phyloP scores from a whole-genome alignment of 2,797 vertebrate genomes.

The Monodelphis domestica region DNA sequence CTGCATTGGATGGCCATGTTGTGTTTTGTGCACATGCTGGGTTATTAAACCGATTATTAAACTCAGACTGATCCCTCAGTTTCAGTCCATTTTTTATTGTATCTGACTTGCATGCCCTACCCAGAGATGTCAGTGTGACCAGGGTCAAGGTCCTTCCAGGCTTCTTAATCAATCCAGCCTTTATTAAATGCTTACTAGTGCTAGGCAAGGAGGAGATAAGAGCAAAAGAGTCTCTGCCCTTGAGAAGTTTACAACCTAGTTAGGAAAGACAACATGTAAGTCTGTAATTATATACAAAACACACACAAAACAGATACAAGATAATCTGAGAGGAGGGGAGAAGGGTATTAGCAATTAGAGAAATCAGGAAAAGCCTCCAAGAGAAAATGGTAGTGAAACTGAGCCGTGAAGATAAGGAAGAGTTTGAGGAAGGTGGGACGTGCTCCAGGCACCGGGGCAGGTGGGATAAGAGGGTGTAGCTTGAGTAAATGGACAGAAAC shows the following conservation, averaged over 20 bases:
- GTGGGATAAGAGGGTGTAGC: neutral
- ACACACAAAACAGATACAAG: neutral
- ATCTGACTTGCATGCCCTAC: neutral
- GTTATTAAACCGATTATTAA: neutral
- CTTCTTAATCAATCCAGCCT: neutral
- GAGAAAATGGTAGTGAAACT: neutral
- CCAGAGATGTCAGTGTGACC: neutral
- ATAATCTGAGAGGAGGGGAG: neutral
- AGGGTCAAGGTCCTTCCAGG: neutral
- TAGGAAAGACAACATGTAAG: neutral
- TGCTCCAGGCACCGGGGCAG: neutral
- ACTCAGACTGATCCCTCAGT: neutral
- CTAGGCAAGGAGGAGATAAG: neutral
- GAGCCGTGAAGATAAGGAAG: neutral
- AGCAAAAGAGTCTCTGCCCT: neutral
- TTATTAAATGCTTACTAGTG: neutral
- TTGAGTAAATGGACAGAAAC: neutral
- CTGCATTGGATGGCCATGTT: no score
- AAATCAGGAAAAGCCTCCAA: neutral
- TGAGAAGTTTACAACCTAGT: neutral
- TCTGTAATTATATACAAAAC: neutral
- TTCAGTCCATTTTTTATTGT: neutral
- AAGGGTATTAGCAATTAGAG: neutral
- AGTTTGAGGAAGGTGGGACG: neutral
- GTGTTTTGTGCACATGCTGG: no score